Evolutionary conservation across 2,888 invertebrate species (phyloP).

Genomic region (Ophraella communa): DNA sequence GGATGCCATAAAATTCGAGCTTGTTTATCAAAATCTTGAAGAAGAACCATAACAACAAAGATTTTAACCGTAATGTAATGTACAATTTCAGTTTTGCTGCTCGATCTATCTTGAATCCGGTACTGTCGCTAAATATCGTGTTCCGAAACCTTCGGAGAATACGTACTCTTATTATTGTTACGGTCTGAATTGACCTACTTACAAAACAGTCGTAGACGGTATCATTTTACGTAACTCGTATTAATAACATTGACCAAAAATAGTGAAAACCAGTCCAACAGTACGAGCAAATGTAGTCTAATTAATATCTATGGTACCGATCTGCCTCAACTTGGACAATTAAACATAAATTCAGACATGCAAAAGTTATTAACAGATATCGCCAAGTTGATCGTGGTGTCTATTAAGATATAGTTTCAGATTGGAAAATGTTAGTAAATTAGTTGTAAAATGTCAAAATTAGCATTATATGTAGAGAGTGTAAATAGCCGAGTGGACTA

Average conservation of each 20-base stretch:
- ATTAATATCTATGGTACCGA: not conserved
- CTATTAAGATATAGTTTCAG: too few species aligned
- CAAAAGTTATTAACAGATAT: too few species aligned
- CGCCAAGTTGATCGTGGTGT: too few species aligned
- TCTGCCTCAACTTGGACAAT: not conserved
- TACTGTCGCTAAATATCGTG: slow-evolving; percentile 3
- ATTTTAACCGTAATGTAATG: too few species aligned
- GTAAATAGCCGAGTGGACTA: too few species aligned
- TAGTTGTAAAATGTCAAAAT: too few species aligned
- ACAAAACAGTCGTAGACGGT: slow-evolving; percentile 19
- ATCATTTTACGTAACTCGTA: slow-evolving; percentile 24
- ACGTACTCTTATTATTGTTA: slow-evolving; percentile 27
- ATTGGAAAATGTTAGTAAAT: too few species aligned
- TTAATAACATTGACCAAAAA: slow-evolving; percentile 27
- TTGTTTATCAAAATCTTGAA: too few species aligned
- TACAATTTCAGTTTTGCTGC: too few species aligned
- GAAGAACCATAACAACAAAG: too few species aligned
- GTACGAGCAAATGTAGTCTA: slow-evolving; percentile 1
- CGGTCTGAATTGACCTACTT: slow-evolving; percentile 22
- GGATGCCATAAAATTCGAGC: too few species aligned
- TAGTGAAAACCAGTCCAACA: slow-evolving; percentile 19
- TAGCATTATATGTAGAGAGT: too few species aligned
- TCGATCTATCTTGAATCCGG: not conserved
- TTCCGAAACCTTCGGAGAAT: slow-evolving; percentile 14
- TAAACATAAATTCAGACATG: not conserved